Conservation (phyloP, 2,113 vertebrate species). For the Globicephala melas region DNA sequence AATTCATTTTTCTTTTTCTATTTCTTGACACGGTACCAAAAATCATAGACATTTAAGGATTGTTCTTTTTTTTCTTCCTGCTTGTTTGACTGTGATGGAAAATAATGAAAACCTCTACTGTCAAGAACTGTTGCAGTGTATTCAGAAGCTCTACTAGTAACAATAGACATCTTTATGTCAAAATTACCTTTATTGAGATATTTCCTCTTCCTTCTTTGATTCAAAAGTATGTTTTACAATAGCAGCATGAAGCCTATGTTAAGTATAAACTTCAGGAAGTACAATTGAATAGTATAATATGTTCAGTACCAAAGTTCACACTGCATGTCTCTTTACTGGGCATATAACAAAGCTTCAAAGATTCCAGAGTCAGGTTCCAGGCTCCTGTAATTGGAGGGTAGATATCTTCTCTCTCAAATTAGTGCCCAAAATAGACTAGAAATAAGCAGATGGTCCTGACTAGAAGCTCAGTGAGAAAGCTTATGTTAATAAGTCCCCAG, state of each 20-base stretch:
- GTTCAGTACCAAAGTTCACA: slow-evolving; percentile 57
- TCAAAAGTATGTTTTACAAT: slow-evolving; percentile 61
- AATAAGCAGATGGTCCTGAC: slow-evolving; percentile 29
- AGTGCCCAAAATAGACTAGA: slow-evolving; percentile 24
- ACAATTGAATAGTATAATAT: slow-evolving; percentile 40
- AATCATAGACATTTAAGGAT: not conserved
- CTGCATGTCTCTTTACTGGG: slow-evolving; percentile 46
- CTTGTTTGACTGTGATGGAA: slow-evolving; percentile 19
- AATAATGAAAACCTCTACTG: not conserved
- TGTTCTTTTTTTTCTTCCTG: not conserved
- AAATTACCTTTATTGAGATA: slow-evolving; percentile 60
- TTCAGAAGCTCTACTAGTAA: slow-evolving; percentile 42
- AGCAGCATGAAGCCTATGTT: slow-evolving; percentile 26
- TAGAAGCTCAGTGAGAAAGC: not conserved
- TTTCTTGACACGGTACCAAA: not conserved
- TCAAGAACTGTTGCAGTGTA: not conserved
- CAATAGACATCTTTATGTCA: slow-evolving; percentile 54
- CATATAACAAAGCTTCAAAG: slow-evolving; percentile 67
- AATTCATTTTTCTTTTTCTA: slow-evolving; percentile 14
- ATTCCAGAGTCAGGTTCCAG: not conserved
- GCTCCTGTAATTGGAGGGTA: slow-evolving; percentile 35
- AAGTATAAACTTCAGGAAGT: slow-evolving; percentile 56
- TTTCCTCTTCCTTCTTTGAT: slow-evolving; percentile 50
- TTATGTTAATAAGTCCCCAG: not conserved
- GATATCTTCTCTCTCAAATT: slow-evolving; percentile 34